These are phyloP conservation scores for Megamerina dolium DNA, from an alignment of 2,888 invertebrate genomes.

Conservation along the genomic window DNA sequence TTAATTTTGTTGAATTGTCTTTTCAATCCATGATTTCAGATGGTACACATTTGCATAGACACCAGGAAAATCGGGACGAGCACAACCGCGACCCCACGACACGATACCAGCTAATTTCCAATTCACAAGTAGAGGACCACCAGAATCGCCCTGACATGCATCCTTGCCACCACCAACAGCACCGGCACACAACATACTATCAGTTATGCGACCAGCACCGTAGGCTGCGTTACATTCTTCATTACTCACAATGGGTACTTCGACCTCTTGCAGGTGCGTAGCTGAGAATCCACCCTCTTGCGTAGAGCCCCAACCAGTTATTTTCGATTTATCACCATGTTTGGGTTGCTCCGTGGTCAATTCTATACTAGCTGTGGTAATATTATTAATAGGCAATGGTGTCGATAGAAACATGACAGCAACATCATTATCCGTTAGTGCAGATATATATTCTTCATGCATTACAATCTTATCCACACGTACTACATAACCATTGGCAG, in stretches of 20 bases:
- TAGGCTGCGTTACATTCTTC: conserved; percentile 28
- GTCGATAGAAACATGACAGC: conserved; percentile 46
- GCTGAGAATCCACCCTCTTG: conserved; percentile 26
- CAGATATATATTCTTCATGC: conserved; percentile 50
- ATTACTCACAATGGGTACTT: conserved; percentile 28
- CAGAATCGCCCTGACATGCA: conserved; percentile 41
- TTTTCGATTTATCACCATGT: conserved; percentile 22
- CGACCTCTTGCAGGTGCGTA: conserved; percentile 25
- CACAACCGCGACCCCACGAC: conserved; percentile 31
- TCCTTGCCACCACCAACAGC: conserved; percentile 32
- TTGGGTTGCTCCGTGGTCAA: conserved; percentile 21
- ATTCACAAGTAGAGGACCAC: conserved; percentile 33
- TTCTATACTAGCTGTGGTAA: conserved; percentile 23
- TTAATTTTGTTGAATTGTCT: too few relatives aligned
- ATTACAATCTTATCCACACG: conserved; percentile 48
- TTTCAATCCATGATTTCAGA: not conserved
- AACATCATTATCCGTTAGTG: conserved; percentile 52
- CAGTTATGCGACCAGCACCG: conserved; percentile 22
- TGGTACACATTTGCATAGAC: conserved; percentile 20
- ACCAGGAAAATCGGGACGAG: conserved; percentile 22
- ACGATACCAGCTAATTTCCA: conserved; percentile 31
- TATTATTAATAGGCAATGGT: conserved; percentile 24
- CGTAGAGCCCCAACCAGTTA: conserved; percentile 37
- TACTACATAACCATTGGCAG: conserved; percentile 51
- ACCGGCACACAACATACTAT: conserved; percentile 35